Evolutionary conservation across 2,797 vertebrate genomes (phyloP).

Genomic region (Sebastes paucispinis): DNA sequence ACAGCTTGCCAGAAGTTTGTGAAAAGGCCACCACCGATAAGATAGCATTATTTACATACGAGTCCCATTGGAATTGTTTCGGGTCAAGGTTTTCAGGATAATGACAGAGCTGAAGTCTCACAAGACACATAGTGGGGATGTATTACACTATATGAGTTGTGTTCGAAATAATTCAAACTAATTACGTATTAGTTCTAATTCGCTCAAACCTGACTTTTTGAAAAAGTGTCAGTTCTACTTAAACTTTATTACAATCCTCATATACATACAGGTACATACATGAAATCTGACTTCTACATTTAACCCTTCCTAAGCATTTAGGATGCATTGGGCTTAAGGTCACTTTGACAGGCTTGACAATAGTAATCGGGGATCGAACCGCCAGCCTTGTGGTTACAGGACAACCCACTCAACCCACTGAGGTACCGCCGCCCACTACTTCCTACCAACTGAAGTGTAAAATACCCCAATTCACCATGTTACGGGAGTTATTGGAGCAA

Average conservation of each 20-base stretch:
- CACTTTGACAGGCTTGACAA: too few relatives aligned
- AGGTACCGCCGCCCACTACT: too few relatives aligned
- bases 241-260: too few relatives aligned
- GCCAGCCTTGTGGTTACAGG: too few relatives aligned
- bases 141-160: neutral
- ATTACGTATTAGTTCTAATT: neutral
- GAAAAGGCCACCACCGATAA: neutral
- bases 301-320: too few relatives aligned
- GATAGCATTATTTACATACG: neutral
- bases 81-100: neutral
- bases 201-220: neutral
- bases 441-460: too few relatives aligned
- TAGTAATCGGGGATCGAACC: too few relatives aligned
- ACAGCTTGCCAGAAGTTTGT: neutral
- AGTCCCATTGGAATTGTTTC: neutral
- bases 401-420: too few relatives aligned
- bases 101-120: neutral
- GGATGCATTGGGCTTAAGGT: fast-evolving
- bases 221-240: neutral
- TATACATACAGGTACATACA: too few relatives aligned
- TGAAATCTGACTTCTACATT: neutral
- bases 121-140: neutral
- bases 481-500: neutral
- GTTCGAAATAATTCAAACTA: neutral
- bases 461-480: neutral